A percentile compares a stretch with the other conserved stretches of the same genome.
Conservation (phyloP, 2,113 vertebrate genomes). For the Haemorhous mexicanus region DNA sequence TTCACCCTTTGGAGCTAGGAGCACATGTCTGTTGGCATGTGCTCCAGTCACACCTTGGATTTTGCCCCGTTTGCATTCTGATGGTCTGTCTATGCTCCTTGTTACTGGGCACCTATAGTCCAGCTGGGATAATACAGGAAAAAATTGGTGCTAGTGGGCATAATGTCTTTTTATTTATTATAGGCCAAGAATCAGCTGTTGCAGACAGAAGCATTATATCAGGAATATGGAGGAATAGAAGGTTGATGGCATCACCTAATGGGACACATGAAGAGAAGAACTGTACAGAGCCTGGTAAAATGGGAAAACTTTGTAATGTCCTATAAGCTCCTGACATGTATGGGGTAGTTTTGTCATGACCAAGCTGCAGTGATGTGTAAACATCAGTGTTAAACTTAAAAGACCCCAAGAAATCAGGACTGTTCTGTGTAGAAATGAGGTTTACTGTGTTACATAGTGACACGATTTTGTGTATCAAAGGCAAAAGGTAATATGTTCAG, state of each 20-base stretch:
- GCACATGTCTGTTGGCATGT: fast-evolving
- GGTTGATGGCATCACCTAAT: slow-evolving; percentile 85
- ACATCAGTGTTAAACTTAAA: not conserved
- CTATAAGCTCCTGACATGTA: not conserved
- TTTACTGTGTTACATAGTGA: not conserved
- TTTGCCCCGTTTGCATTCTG: not conserved
- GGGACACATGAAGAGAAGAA: slow-evolving; percentile 80
- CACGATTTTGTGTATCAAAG: not conserved
- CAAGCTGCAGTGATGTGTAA: not conserved
- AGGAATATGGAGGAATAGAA: slow-evolving; percentile 84
- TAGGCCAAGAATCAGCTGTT: slow-evolving; percentile 79
- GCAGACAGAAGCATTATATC: slow-evolving; percentile 52
- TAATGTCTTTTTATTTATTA: slow-evolving; percentile 22
- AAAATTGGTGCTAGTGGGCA: not conserved
- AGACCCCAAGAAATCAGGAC: not conserved
- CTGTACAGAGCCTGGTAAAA: slow-evolving; percentile 90
- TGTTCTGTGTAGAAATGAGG: not conserved
- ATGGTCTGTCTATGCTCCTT: not conserved
- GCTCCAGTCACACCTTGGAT: not conserved
- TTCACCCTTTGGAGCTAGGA: not conserved
- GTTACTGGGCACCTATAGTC: not conserved
- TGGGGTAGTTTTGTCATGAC: not conserved
- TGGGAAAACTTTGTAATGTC: not conserved
- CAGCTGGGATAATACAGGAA: not conserved
- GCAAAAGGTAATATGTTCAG: not conserved